phyloP scores from a whole-genome alignment of 2,113 vertebrate species.

The Corythornis cristatus region DNA sequence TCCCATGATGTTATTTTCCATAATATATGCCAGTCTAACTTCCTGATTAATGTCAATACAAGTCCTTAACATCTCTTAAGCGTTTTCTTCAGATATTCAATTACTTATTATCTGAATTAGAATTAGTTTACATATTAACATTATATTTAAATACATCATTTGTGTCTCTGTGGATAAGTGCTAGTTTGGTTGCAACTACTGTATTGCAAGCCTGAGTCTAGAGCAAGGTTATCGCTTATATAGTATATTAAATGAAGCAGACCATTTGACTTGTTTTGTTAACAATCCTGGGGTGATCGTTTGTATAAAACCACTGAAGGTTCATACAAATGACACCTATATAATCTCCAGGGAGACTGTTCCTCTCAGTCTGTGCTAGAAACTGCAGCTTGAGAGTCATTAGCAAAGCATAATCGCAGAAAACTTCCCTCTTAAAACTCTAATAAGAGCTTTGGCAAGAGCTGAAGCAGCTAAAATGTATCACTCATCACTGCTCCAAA shows the following conservation, averaged over 20 bases:
- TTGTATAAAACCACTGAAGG: conserved; percentile 1
- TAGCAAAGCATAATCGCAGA: neutral
- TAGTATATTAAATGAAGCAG: neutral
- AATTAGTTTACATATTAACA: neutral
- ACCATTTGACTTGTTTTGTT: neutral
- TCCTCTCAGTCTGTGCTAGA: neutral
- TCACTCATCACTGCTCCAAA: conserved; percentile 70
- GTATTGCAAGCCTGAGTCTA: neutral
- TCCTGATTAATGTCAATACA: neutral
- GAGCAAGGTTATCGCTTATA: conserved; percentile 16
- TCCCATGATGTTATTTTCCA: neutral
- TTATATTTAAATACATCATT: neutral
- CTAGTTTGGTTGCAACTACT: conserved; percentile 25
- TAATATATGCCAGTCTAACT: neutral
- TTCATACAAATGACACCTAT: conserved; percentile 35
- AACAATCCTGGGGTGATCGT: neutral
- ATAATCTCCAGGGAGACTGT: conserved; percentile 1
- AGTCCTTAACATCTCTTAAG: neutral
- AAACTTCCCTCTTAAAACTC: neutral
- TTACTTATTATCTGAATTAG: neutral
- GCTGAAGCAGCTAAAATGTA: conserved; percentile 59
- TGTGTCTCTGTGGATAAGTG: neutral
- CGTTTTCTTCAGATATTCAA: neutral
- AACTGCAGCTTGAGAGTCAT: neutral
- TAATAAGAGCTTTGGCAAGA: neutral